Evolutionary conservation across 2,888 invertebrate genomes (phyloP).

Genomic region (Uloborus plumipes): DNA sequence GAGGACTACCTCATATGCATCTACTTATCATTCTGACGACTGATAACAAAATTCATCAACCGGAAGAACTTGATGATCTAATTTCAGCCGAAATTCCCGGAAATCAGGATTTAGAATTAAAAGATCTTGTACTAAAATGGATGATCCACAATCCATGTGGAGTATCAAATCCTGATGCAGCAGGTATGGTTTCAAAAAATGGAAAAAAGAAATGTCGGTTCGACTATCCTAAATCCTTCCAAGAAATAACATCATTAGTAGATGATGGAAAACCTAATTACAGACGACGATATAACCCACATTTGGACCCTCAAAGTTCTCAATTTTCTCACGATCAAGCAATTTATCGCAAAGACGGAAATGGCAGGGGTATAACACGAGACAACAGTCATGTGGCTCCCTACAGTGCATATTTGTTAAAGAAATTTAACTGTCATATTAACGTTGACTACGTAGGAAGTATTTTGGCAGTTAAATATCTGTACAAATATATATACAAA

Average conservation of each 20-base stretch:
- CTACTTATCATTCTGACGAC: constrained; percentile 58
- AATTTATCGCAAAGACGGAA: neutral
- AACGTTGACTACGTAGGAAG: constrained; percentile 1
- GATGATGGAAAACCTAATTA: constrained; percentile 70
- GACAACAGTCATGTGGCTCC: neutral
- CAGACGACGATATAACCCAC: constrained; percentile 65
- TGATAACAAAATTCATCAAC: neutral
- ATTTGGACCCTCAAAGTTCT: neutral
- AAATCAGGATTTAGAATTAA: constrained; percentile 61
- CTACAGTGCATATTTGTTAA: constrained; percentile 5
- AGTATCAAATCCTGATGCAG: constrained; percentile 66
- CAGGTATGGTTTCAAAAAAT: constrained; percentile 71
- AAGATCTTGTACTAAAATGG: constrained; percentile 55
- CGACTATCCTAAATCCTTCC: constrained; percentile 69
- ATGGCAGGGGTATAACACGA: neutral
- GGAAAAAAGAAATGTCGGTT: constrained; percentile 69
- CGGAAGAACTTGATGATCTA: constrained; percentile 41
- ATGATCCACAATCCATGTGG: constrained; percentile 69
- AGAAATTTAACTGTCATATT: constrained; percentile 10
- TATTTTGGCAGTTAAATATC: neutral
- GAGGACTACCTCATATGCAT: constrained; percentile 69
- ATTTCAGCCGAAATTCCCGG: constrained; percentile 67
- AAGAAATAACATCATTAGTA: constrained; percentile 67
- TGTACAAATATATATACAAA: constrained; percentile 10
- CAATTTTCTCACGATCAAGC: neutral